phyloP scores from a whole-genome alignment of 2,113 vertebrate genomes.

The Odontesthes bonariensis region DNA sequence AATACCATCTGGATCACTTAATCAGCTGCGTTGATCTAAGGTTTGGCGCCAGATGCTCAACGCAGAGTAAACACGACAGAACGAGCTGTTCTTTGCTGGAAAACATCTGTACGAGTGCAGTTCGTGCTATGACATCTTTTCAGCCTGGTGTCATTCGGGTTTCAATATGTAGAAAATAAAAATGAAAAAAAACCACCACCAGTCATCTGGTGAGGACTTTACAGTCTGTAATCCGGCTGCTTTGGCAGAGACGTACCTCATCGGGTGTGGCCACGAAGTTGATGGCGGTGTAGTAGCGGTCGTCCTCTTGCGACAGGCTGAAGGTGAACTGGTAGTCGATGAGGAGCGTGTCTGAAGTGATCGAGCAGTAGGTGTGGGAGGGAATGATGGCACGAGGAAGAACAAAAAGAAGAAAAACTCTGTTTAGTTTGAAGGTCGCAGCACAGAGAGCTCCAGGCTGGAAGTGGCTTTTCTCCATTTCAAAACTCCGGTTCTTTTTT shows the following conservation, averaged over 20 bases:
- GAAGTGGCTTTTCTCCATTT: constrained; percentile 11
- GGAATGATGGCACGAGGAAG: constrained; percentile 5
- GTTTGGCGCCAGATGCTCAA: constrained; percentile 46
- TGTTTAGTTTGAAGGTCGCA: constrained; percentile 55
- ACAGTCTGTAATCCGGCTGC: background rate
- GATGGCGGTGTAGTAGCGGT: constrained; percentile 97
- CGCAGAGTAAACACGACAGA: constrained; percentile 20
- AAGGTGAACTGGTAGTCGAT: constrained; percentile 99
- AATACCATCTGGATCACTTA: constrained; percentile 43
- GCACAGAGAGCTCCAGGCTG: constrained; percentile 16
- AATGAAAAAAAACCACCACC: no score
- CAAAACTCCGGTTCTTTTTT: background rate
- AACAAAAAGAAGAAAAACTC: constrained; percentile 16
- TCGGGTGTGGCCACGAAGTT: constrained; percentile 98
- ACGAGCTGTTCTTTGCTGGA: constrained; percentile 9
- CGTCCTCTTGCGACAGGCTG: constrained; percentile 98
- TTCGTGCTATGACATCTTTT: background rate
- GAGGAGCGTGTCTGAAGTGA: constrained; percentile 91
- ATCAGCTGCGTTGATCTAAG: constrained; percentile 24
- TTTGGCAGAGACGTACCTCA: constrained; percentile 84
- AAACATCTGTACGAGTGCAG: constrained; percentile 45
- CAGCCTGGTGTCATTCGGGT: background rate
- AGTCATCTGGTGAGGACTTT: no score
- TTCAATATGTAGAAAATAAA: background rate
- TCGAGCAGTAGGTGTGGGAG: background rate